These are phyloP conservation scores for Calephelis virginiensis DNA, from an alignment of 1,140 invertebrate genomes.

Conservation along the genomic window DNA sequence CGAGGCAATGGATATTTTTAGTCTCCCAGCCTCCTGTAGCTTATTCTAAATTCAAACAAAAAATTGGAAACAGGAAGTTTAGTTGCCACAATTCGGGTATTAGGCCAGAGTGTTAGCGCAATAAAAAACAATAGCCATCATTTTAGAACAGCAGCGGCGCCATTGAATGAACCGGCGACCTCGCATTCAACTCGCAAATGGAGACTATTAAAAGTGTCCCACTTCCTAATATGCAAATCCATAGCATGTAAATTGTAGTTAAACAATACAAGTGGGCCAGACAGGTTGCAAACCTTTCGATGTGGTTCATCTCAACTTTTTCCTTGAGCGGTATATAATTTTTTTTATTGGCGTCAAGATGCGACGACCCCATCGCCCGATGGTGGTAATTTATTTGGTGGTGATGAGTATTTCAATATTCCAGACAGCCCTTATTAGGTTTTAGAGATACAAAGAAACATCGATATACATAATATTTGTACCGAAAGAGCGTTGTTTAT, in stretches of 20 bases:
- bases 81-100: slow-evolving; percentile 31
- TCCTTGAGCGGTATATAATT: background rate
- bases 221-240: slow-evolving; percentile 73
- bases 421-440: too few relatives aligned
- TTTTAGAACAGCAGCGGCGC: slow-evolving; percentile 29
- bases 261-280: slow-evolving; percentile 62
- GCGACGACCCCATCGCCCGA: too few relatives aligned
- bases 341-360: too few relatives aligned
- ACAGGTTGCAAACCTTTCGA: slow-evolving; percentile 31
- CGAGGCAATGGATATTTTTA: background rate
- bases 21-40: background rate
- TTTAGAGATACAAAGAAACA: too few relatives aligned
- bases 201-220: slow-evolving; percentile 57
- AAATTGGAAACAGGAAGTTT: slow-evolving; percentile 27
- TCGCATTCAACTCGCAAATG: slow-evolving; percentile 52
- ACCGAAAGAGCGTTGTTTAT: too few relatives aligned
- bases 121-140: slow-evolving; percentile 31
- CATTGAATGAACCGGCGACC: slow-evolving; percentile 42
- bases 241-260: slow-evolving; percentile 57
- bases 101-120: slow-evolving; percentile 24
- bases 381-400: too few relatives aligned
- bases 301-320: background rate
- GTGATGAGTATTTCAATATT: too few relatives aligned
- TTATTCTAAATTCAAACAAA: slow-evolving; percentile 5
- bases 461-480: too few relatives aligned